Conservation (phyloP, 2,888 invertebrate genomes). For the Lypha dubia region DNA sequence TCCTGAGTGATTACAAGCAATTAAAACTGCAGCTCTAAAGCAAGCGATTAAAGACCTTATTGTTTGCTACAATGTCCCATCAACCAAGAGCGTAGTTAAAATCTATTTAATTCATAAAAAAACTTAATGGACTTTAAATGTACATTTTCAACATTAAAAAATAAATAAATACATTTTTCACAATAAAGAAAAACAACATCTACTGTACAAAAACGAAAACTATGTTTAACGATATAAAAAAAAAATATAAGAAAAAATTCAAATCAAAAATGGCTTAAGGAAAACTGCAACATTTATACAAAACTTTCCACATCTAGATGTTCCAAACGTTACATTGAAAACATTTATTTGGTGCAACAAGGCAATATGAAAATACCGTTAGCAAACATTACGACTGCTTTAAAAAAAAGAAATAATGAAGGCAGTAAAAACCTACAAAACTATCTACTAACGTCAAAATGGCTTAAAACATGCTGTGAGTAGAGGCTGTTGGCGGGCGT, state of each 20-base stretch:
- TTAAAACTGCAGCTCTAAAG: too few species aligned
- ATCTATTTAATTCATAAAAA: constrained; percentile 24
- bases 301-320: constrained; percentile 42
- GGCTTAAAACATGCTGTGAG: constrained; percentile 32
- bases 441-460: constrained; percentile 58
- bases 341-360: constrained; percentile 62
- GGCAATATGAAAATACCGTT: constrained; percentile 63
- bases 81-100: constrained; percentile 32
- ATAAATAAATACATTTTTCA: too few species aligned
- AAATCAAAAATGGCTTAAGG: constrained; percentile 69
- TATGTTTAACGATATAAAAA: constrained; percentile 14
- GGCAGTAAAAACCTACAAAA: constrained; percentile 30
- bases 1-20: too few species aligned
- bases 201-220: constrained; percentile 16
- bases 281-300: constrained; percentile 49
- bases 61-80: constrained; percentile 17
- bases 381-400: constrained; percentile 37
- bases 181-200: constrained; percentile 10
- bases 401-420: constrained; percentile 12
- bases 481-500: constrained; percentile 40
- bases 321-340: constrained; percentile 44
- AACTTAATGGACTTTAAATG: constrained; percentile 36
- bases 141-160: neutral
- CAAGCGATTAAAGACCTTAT: too few species aligned
- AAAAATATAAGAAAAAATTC: constrained; percentile 34